These are phyloP conservation scores for Planococcus citri DNA, from an alignment of 1,140 invertebrate species.

Conservation along the genomic window DNA sequence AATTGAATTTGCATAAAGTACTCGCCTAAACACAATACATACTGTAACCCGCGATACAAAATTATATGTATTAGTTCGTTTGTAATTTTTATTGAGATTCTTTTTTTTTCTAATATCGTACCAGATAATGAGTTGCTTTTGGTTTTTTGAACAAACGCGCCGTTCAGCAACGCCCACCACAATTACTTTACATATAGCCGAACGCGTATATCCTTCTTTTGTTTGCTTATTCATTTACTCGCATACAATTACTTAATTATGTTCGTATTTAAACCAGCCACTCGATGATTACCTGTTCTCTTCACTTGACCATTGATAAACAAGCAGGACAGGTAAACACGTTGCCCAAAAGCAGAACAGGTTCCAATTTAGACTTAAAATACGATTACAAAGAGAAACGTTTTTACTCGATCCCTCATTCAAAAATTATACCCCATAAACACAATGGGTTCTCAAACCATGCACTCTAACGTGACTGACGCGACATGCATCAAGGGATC, in stretches of 20 bases:
- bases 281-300: neutral
- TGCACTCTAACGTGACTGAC: no score
- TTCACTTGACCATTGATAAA: neutral
- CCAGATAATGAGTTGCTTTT: neutral
- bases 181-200: neutral
- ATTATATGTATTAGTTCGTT: no score
- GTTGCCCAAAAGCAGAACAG: neutral
- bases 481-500: no score
- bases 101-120: neutral
- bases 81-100: no score
- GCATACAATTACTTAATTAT: neutral
- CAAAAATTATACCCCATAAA: neutral
- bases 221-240: neutral
- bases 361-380: neutral
- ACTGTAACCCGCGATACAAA: neutral
- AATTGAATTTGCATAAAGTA: neutral
- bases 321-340: neutral
- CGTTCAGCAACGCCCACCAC: neutral
- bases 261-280: neutral
- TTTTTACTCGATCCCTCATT: neutral
- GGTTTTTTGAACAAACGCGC: neutral
- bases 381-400: neutral
- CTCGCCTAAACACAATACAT: neutral
- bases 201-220: neutral
- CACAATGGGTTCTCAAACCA: neutral